A percentile compares a stretch with the other conserved stretches of the same genome.
Evolutionary conservation across 2,797 vertebrate species (phyloP).

Genomic region (Anguilla marmorata): DNA sequence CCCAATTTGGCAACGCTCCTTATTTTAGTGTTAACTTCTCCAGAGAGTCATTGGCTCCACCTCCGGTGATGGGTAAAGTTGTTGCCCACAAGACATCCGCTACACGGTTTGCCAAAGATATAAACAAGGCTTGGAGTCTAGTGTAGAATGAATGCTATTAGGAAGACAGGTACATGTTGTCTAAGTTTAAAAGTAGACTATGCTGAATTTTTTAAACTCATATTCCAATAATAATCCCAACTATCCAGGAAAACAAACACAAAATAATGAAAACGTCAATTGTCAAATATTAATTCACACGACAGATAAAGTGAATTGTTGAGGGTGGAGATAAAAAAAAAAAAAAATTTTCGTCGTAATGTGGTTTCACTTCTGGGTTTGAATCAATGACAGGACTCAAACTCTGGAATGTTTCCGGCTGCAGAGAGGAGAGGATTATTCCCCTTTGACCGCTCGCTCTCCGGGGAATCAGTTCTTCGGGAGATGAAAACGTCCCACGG

Average conservation of each 20-base stretch:
- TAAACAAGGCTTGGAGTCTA: conserved; percentile 18
- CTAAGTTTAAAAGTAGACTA: not conserved
- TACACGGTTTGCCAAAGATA: conserved; percentile 26
- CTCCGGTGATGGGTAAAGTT: conserved; percentile 21
- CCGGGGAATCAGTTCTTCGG: not conserved
- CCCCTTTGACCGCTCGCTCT: not conserved
- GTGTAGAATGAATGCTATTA: conserved; percentile 43
- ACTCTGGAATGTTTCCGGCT: too few species aligned
- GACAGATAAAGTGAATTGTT: too few species aligned
- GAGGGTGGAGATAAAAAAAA: too few species aligned
- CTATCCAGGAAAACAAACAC: too few species aligned
- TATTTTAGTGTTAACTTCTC: conserved; percentile 53
- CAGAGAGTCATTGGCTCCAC: conserved; percentile 41
- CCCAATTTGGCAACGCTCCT: conserved; percentile 48
- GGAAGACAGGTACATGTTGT: conserved; percentile 9
- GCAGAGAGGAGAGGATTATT: not conserved
- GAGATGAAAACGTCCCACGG: not conserved
- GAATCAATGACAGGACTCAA: too few species aligned
- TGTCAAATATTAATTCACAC: too few species aligned
- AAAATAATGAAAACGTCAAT: too few species aligned
- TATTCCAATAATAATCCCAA: too few species aligned
- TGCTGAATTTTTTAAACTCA: too few species aligned
- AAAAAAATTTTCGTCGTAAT: too few species aligned
- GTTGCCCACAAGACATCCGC: conserved; percentile 35
- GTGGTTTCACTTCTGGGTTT: too few species aligned